Percentiles rank a stretch among this genome's conserved stretches.
Evolutionary conservation across 2,888 invertebrate species (phyloP).

Genomic region (Coleophora deauratella): DNA sequence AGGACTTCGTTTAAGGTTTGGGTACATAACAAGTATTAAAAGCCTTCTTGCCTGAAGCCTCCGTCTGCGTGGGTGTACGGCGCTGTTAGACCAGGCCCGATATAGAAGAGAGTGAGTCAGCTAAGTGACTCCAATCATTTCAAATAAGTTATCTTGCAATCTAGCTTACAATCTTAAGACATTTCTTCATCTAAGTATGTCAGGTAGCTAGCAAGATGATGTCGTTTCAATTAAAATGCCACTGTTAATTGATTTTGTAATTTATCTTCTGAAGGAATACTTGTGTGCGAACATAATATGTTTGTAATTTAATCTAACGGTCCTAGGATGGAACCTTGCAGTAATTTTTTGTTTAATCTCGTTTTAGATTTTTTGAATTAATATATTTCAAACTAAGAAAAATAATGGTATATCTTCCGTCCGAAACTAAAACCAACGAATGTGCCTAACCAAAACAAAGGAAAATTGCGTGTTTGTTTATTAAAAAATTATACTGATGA

Average conservation of each 20-base stretch:
- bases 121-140: conserved; percentile 17
- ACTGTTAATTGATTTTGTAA: neutral
- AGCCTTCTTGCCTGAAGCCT: conserved; percentile 8
- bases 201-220: neutral
- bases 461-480: no score
- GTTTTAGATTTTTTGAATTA: no score
- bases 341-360: no score
- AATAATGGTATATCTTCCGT: no score
- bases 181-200: no score
- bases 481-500: no score
- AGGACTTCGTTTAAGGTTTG: conserved; percentile 3
- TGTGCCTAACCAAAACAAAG: no score
- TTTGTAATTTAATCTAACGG: no score
- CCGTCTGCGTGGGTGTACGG: conserved; percentile 35
- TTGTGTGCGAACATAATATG: neutral
- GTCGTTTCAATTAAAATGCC: neutral
- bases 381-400: no score
- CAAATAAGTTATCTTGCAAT: conserved; percentile 15
- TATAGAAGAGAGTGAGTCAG: conserved; percentile 23
- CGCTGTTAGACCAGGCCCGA: conserved; percentile 20
- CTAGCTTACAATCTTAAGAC: conserved; percentile 3
- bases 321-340: no score
- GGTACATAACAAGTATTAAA: conserved; percentile 30
- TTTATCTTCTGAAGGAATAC: neutral
- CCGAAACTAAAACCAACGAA: no score